Evolutionary conservation across 1,140 invertebrate genomes (phyloP), one percentile per base, ranked within the genome.

Genomic region (Lepidostoma basale): DNA sequence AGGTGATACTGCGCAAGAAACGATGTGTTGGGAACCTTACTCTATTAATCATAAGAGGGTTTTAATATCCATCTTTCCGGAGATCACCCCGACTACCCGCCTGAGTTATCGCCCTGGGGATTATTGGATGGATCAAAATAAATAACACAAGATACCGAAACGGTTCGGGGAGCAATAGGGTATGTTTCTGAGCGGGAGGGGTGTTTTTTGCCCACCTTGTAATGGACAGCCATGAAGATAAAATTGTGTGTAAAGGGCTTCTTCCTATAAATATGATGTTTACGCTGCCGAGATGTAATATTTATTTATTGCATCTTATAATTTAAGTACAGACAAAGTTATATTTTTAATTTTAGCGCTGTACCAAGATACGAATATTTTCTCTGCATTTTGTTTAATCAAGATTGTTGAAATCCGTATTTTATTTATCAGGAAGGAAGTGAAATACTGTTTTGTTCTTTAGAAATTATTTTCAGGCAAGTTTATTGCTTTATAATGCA

Each of bases 41-140:
- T 72, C 70, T 72, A 72, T 72, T 72, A 72, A 72, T 72, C 70
- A 72, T 68, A 65, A 54, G 70, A 68, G 62, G 66, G 65, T 72
- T 72, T 72, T 72, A 72, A 72, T 72, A 72, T 72, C 70, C 70
- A 72, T 71, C 69, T 67, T 64, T 67, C 69, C 63, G 69, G 69
- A 33, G 59, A 71, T 71, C 69, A 63, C 67, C 59, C 66, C 28
- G 33, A 59, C 49, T 18, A 26, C 22, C 44, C 40, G 25, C 40
- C 22, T 67, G 44, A 70, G 62, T 66, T 66, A 66, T 70, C 54
- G 62, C 45, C 47, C 20, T 10, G 59, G 58, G 58, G 69, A 58
- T 67, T 71, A 71, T 71, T 67, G 69, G 69, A 71, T 54, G 65
- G 64, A 71, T 71, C 64, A 71, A 71, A 71, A 71, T 71, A 71